These are phyloP conservation scores for Andrena flavipes DNA, from an alignment of 2,888 invertebrate genomes.

Conservation along the genomic window DNA sequence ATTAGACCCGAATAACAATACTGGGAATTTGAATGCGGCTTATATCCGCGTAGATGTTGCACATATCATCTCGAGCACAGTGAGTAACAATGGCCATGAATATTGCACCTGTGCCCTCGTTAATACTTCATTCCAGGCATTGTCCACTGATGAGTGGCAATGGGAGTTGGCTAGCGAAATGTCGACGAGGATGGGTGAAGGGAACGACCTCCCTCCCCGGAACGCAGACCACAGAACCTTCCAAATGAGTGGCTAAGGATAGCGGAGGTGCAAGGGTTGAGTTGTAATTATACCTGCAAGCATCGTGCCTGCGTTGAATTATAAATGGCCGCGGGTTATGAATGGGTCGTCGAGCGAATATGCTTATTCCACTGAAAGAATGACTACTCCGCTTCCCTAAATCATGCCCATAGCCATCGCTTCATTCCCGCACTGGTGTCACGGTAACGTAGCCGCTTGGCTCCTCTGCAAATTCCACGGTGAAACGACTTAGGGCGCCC, in stretches of 20 bases:
- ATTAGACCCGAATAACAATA: background rate
- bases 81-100: conserved; percentile 65
- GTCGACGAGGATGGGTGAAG: conserved; percentile 30
- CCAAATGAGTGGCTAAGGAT: conserved; percentile 33
- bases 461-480: background rate
- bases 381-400: conserved; percentile 53
- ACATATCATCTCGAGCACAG: background rate
- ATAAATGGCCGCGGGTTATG: conserved; percentile 67
- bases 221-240: conserved; percentile 25
- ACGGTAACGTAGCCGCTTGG: conserved; percentile 5
- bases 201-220: conserved; percentile 18
- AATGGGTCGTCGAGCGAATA: conserved; percentile 63
- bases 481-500: background rate
- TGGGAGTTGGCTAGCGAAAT: conserved; percentile 45
- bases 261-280: conserved; percentile 13
- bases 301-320: conserved; percentile 62
- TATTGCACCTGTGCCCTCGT: conserved; percentile 76
- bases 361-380: conserved; percentile 62
- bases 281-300: conserved; percentile 67
- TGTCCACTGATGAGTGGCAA: conserved; percentile 77
- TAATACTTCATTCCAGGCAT: conserved; percentile 77
- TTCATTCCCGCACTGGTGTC: conserved; percentile 29
- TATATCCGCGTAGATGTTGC: background rate
- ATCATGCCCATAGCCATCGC: conserved; percentile 48
- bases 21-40: background rate